A percentile compares a stretch with the other conserved stretches of the same genome.
Evolutionary conservation across 2,888 invertebrate species (phyloP).

Genomic region (Tuta absoluta): DNA sequence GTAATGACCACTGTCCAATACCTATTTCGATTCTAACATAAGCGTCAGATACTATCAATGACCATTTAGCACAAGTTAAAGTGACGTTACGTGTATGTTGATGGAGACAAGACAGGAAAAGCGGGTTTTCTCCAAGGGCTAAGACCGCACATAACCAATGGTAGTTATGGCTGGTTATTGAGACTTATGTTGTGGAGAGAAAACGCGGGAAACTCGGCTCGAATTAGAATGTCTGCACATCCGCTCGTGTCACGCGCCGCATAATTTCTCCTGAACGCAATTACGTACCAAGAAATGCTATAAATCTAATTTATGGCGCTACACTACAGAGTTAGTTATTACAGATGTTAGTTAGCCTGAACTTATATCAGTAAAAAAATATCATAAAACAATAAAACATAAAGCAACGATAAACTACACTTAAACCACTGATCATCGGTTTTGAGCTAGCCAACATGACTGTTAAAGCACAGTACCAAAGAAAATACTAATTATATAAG

Average conservation of each 20-base stretch:
- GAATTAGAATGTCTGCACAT: conserved; percentile 24
- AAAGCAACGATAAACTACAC: too few species aligned
- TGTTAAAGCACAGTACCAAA: too few species aligned
- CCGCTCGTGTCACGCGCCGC: conserved; percentile 18
- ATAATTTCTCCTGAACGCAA: not conserved
- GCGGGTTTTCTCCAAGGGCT: conserved; percentile 18
- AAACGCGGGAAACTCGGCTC: conserved; percentile 27
- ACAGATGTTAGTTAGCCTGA: too few species aligned
- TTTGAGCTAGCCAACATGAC: too few species aligned
- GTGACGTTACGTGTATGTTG: conserved; percentile 32
- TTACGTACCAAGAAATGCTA: not conserved
- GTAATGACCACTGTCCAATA: not conserved
- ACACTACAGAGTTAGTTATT: too few species aligned
- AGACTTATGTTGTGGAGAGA: conserved; percentile 21
- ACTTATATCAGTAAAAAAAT: too few species aligned
- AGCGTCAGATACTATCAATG: conserved; percentile 12
- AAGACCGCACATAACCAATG: conserved; percentile 13
- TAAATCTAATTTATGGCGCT: not conserved
- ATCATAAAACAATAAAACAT: too few species aligned
- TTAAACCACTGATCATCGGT: too few species aligned
- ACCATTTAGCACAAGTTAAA: conserved; percentile 27
- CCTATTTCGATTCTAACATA: not conserved
- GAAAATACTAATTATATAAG: too few species aligned
- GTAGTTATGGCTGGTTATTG: not conserved
- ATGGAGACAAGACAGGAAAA: conserved; percentile 28